Conservation (phyloP, 2,888 invertebrate genomes). For the Cerastis leucographa region DNA sequence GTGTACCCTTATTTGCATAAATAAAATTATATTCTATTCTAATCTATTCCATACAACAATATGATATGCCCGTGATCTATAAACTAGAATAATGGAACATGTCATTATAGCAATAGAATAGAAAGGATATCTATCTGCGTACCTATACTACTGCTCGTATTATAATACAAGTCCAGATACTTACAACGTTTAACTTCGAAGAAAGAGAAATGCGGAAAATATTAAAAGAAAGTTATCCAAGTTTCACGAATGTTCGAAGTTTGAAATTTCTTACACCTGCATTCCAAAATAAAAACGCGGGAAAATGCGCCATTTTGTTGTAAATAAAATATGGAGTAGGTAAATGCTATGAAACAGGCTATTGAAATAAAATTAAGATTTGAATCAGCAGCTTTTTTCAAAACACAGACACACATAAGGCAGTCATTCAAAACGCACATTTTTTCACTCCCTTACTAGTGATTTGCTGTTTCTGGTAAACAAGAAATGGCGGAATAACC, state of each 20-base stretch:
- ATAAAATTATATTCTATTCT: too few relatives aligned
- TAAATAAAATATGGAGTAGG: not conserved
- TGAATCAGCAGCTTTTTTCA: not conserved
- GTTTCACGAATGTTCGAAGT: slow-evolving; percentile 70
- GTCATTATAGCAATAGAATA: too few relatives aligned
- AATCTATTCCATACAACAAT: too few relatives aligned
- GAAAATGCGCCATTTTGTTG: slow-evolving; percentile 47
- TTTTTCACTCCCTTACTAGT: too few relatives aligned
- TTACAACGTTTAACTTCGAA: slow-evolving; percentile 8
- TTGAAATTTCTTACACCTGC: slow-evolving; percentile 68
- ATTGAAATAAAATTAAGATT: not conserved
- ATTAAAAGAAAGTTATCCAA: slow-evolving; percentile 66
- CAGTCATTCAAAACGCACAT: too few relatives aligned
- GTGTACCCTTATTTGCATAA: too few relatives aligned
- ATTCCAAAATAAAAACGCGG: slow-evolving; percentile 48
- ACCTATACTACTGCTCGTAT: not conserved
- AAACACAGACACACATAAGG: too few relatives aligned
- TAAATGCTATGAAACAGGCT: not conserved
- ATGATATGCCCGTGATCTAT: too few relatives aligned
- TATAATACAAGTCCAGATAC: slow-evolving; percentile 11
- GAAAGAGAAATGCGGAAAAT: slow-evolving; percentile 53
- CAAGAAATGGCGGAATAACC: too few relatives aligned
- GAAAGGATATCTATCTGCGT: too few relatives aligned
- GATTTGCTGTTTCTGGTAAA: too few relatives aligned
- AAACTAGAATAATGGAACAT: too few relatives aligned